These are phyloP conservation scores for Drosophila gaucha DNA, from an alignment of 2,888 invertebrate genomes.

Conservation along the genomic window DNA sequence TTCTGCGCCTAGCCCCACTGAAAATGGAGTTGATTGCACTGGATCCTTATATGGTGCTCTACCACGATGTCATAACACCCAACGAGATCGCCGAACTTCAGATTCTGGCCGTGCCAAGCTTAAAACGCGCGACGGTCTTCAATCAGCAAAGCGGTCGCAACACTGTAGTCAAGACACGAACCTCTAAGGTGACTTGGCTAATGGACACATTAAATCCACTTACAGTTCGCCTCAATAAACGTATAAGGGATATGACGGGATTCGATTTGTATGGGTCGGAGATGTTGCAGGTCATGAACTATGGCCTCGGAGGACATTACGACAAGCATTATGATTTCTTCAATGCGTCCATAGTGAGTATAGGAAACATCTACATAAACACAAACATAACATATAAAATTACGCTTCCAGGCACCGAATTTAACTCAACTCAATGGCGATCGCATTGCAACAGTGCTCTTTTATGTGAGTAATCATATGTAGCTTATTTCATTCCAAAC, in stretches of 20 bases:
- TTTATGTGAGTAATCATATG: constrained; percentile 91
- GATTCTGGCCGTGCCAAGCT: constrained; percentile 57
- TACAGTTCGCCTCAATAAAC: constrained; percentile 60
- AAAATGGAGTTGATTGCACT: constrained; percentile 78
- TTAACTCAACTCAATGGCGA: constrained; percentile 87
- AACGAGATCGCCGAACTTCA: constrained; percentile 73
- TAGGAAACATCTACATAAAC: no score
- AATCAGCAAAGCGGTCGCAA: constrained; percentile 18
- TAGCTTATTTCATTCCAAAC: no score
- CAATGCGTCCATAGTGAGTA: constrained; percentile 67
- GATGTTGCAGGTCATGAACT: constrained; percentile 81
- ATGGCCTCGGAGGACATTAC: constrained; percentile 82
- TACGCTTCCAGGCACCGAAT: constrained; percentile 32
- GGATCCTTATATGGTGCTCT: constrained; percentile 80
- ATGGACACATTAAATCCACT: constrained; percentile 50
- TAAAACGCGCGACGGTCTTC: constrained; percentile 77
- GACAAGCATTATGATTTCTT: constrained; percentile 80
- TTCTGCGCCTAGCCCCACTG: constrained; percentile 77
- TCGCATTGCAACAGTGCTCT: constrained; percentile 97
- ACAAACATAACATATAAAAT: background rate
- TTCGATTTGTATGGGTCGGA: constrained; percentile 74
- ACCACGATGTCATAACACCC: constrained; percentile 74
- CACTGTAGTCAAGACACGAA: constrained; percentile 60
- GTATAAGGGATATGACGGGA: constrained; percentile 80
- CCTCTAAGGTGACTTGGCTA: constrained; percentile 82